phyloP scores from a whole-genome alignment of 2,888 invertebrate genomes.

The Eucera pruinosa region DNA sequence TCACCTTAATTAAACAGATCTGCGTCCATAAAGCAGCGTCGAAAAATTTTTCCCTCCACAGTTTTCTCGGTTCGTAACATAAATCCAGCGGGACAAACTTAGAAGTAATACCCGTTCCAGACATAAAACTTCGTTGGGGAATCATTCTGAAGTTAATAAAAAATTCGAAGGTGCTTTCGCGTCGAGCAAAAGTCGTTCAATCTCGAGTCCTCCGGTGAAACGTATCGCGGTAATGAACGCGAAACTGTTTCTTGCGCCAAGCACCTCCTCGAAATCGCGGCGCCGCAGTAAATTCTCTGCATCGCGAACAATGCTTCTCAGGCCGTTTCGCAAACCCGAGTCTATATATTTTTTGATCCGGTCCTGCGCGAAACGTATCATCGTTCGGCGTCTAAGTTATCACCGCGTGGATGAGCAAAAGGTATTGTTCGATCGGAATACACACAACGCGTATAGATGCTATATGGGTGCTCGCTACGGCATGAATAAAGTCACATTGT shows the following conservation, averaged over 20 bases:
- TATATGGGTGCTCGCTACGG: not conserved
- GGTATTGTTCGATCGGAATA: slow-evolving; percentile 59
- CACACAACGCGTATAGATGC: slow-evolving; percentile 12
- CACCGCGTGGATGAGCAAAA: slow-evolving; percentile 49
- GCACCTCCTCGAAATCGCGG: slow-evolving; percentile 26
- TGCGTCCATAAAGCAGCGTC: not conserved
- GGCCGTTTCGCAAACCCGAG: slow-evolving; percentile 6
- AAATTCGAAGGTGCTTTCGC: slow-evolving; percentile 24
- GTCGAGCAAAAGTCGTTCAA: slow-evolving; percentile 30
- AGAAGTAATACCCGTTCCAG: not conserved
- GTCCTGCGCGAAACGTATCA: slow-evolving; percentile 45
- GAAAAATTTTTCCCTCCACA: not conserved
- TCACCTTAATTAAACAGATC: not conserved
- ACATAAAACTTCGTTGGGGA: slow-evolving; percentile 6
- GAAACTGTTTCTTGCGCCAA: slow-evolving; percentile 39
- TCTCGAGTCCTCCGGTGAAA: slow-evolving; percentile 1
- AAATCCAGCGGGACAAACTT: slow-evolving; percentile 15
- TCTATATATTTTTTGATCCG: slow-evolving; percentile 42
- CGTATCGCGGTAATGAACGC: slow-evolving; percentile 36
- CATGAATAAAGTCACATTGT: slow-evolving; percentile 65
- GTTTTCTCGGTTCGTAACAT: slow-evolving; percentile 3
- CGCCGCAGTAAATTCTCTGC: slow-evolving; percentile 33
- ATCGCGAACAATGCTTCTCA: slow-evolving; percentile 41
- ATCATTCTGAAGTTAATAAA: slow-evolving; percentile 20
- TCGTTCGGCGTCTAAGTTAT: slow-evolving; percentile 55